Evolutionary conservation across 2,888 invertebrate genomes (phyloP).

Genomic region (Drosophila tripunctata): DNA sequence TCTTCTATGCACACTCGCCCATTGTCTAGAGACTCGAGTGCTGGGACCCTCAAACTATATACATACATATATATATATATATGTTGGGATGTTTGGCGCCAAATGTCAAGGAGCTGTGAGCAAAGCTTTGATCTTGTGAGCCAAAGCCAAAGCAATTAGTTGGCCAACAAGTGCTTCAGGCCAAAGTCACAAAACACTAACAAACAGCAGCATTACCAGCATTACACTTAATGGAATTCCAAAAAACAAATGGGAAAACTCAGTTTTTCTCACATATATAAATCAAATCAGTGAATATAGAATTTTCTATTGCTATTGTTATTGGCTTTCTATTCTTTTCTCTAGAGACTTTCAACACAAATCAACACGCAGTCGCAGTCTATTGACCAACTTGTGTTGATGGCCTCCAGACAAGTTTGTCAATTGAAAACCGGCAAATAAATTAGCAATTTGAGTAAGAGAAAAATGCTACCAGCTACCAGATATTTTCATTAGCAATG

Average conservation of each 20-base stretch:
- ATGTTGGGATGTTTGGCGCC: slow-evolving; percentile 34
- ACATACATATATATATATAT: not conserved
- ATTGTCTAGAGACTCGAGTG: slow-evolving; percentile 46
- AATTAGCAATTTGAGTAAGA: slow-evolving; percentile 12
- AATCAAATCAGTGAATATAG: not conserved
- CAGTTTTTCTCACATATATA: not conserved
- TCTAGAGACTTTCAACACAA: not conserved
- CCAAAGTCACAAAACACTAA: not conserved
- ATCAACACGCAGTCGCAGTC: not conserved
- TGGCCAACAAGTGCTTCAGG: slow-evolving; percentile 30
- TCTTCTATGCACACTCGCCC: slow-evolving; percentile 50
- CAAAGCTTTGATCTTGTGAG: slow-evolving; percentile 70
- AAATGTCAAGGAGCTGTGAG: slow-evolving; percentile 64
- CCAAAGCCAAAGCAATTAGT: slow-evolving; percentile 27
- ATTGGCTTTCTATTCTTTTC: slow-evolving; percentile 1
- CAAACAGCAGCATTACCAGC: too few species aligned
- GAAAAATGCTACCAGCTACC: not conserved
- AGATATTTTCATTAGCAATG: slow-evolving; percentile 31
- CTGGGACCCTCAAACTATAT: not conserved
- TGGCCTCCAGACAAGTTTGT: slow-evolving; percentile 3
- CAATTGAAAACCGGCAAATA: slow-evolving; percentile 7
- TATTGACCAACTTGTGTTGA: slow-evolving; percentile 11
- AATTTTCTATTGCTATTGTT: not conserved
- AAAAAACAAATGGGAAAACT: not conserved
- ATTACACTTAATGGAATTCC: slow-evolving; percentile 4